Evolutionary conservation across 2,797 vertebrate genomes (phyloP).

Genomic region (Squalus acanthias): DNA sequence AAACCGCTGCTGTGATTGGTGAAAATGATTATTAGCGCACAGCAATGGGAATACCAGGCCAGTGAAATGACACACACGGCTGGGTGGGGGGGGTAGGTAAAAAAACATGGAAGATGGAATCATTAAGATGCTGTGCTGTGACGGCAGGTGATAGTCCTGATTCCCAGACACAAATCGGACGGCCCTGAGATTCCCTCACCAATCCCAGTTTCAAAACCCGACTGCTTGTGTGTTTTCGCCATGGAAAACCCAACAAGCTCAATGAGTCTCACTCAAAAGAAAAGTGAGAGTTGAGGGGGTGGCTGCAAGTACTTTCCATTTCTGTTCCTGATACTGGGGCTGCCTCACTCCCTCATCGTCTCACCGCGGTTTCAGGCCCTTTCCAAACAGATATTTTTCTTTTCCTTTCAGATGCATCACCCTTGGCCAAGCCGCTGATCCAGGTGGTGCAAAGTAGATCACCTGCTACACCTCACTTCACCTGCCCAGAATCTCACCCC

Average conservation of each 20-base stretch:
- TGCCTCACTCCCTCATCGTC: neutral
- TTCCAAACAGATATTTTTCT: neutral
- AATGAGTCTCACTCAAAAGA: neutral
- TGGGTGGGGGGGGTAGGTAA: too few relatives aligned
- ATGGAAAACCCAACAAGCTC: neutral
- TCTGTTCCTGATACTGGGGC: neutral
- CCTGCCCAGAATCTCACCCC: neutral
- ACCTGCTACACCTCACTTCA: neutral
- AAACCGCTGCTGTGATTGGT: neutral
- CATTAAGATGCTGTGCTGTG: neutral
- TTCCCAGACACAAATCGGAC: neutral
- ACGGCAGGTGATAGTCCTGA: too few relatives aligned
- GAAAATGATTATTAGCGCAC: neutral
- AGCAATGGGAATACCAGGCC: neutral
- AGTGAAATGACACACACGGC: neutral
- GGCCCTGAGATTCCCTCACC: neutral
- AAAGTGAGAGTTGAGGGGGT: neutral
- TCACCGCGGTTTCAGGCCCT: neutral
- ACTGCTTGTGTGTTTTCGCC: neutral
- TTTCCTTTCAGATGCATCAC: neutral
- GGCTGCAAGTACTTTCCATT: neutral
- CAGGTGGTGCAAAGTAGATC: neutral
- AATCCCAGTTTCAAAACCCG: neutral
- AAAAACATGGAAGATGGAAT: neutral
- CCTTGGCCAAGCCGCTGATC: neutral